Base-by-base conservation (phyloP, 2,797 vertebrate species). In the Cossypha heuglini region DNA sequence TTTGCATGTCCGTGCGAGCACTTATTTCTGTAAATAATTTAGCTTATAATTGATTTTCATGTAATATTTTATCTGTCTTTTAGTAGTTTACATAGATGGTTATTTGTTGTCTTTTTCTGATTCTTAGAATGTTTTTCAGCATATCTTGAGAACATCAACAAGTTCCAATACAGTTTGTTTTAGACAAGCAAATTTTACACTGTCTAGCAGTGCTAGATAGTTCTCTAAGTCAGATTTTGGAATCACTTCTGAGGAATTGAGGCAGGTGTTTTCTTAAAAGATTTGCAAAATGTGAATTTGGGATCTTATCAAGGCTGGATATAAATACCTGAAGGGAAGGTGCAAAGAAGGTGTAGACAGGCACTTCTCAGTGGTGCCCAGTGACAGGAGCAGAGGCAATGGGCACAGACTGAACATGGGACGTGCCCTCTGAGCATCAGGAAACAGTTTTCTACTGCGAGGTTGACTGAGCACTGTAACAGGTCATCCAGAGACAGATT, bases 11-110 rank as follows among this genome's bases (percentile, higher is more conserved):
- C 71, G 58, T 29, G 7, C 51, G 35, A 94, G 88, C 28, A 95
- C 83, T 86, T 80, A 64, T 69, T 94, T 94, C 45, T 64, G 3
- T 77, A 76, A 40, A 63, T 92, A 87, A 94, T 92, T 55, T 33
- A 86, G 51, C 26, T 45, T 14, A 35, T 35, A 2, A 24, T 37
- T 46, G 29, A 15, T 75, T 13, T 73, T 89, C 11, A 19, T 63
- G n/a, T 57, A 38, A 26, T 5, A 28, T 80, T 93, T 83, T 77
- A 18, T 45, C 25, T 81, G 1, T 42, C 26, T 72, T 89, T 86
- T 55, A 69, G 21, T 72, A 46, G 9, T 64, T 94, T 40, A 22
- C 11, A 3, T 29, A 9, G 46, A 74, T 46, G 6, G 19, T 58
- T 88, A 10, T 33, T 71, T 67, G 11, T 76, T 66, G 14, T n/a